Evolutionary conservation across 1,140 invertebrate genomes (phyloP).

Genomic region (Conopomorpha cramerella): DNA sequence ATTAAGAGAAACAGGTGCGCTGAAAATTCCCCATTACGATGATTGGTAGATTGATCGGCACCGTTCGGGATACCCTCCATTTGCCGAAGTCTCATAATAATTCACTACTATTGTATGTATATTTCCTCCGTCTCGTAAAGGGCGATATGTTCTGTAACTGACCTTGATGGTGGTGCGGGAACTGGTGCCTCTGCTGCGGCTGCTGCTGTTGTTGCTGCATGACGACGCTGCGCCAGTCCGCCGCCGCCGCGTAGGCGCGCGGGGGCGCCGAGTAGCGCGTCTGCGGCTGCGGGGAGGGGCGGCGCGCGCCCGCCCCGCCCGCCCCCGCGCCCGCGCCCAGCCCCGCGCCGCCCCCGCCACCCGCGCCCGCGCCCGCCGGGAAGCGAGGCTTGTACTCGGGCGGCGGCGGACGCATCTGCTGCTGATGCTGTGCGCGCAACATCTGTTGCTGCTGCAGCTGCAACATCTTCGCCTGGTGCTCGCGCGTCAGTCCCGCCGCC

Average conservation of each 20-base stretch:
- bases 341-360: slow-evolving; percentile 61
- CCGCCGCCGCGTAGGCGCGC: slow-evolving; percentile 65
- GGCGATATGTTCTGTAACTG: too few relatives aligned
- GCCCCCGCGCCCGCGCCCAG: slow-evolving; percentile 42
- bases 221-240: slow-evolving; percentile 74
- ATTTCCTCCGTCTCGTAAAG: too few relatives aligned
- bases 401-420: slow-evolving; percentile 69
- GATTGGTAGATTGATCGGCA: too few relatives aligned
- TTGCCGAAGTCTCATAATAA: too few relatives aligned
- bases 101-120: too few relatives aligned
- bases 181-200: slow-evolving; percentile 67
- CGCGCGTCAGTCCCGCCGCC: slow-evolving; percentile 56
- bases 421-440: slow-evolving; percentile 62
- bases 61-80: too few relatives aligned
- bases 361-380: slow-evolving; percentile 59
- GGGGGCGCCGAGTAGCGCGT: slow-evolving; percentile 34
- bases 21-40: too few relatives aligned
- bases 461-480: slow-evolving; percentile 67
- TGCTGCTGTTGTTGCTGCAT: slow-evolving; percentile 73
- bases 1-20: too few relatives aligned
- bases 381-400: slow-evolving; percentile 76
- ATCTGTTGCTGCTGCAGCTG: slow-evolving; percentile 65
- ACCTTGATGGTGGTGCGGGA: slow-evolving; percentile 71
- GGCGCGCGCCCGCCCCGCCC: slow-evolving; percentile 62
- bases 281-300: slow-evolving; percentile 71